Percentiles rank a stretch among this genome's conserved stretches.
These are phyloP conservation scores for Palloptera scutellata DNA, from an alignment of 2,888 invertebrate species.

Conservation along the genomic window DNA sequence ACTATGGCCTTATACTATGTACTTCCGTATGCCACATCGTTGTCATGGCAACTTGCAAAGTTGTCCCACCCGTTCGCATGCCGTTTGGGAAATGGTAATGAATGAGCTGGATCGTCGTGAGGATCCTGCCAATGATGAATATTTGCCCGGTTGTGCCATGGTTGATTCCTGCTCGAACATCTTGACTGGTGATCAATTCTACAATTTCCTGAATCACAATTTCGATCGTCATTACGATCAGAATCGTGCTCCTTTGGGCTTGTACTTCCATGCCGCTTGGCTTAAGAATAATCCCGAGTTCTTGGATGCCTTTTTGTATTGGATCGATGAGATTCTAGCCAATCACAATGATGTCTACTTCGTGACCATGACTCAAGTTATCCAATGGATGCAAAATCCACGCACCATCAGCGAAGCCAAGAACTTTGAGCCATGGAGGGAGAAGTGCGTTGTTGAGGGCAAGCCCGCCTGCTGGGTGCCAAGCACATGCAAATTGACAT, in stretches of 20 bases:
- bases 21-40: slow-evolving; percentile 94
- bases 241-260: slow-evolving; percentile 86
- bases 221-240: slow-evolving; percentile 92
- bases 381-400: slow-evolving; percentile 95
- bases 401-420: slow-evolving; percentile 83
- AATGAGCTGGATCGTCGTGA: slow-evolving; percentile 92
- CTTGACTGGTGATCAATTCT: slow-evolving; percentile 90
- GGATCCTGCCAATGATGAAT: slow-evolving; percentile 88
- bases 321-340: slow-evolving; percentile 87
- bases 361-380: slow-evolving; percentile 95
- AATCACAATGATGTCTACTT: slow-evolving; percentile 93
- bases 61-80: slow-evolving; percentile 90
- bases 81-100: slow-evolving; percentile 97
- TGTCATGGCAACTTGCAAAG: slow-evolving; percentile 92
- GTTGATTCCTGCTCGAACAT: slow-evolving; percentile 95
- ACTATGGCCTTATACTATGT: slow-evolving; percentile 98
- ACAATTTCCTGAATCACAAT: slow-evolving; percentile 92
- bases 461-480: slow-evolving; percentile 86
- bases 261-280: slow-evolving; percentile 95
- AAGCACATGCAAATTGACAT: slow-evolving; percentile 88
- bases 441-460: slow-evolving; percentile 90
- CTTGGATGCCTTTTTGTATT: slow-evolving; percentile 89
- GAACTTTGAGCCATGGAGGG: slow-evolving; percentile 94
- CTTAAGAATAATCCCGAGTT: slow-evolving; percentile 91
- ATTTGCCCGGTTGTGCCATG: slow-evolving; percentile 91